Evolutionary conservation across 2,113 vertebrate species (phyloP).

Genomic region (Lophotis ruficrista): DNA sequence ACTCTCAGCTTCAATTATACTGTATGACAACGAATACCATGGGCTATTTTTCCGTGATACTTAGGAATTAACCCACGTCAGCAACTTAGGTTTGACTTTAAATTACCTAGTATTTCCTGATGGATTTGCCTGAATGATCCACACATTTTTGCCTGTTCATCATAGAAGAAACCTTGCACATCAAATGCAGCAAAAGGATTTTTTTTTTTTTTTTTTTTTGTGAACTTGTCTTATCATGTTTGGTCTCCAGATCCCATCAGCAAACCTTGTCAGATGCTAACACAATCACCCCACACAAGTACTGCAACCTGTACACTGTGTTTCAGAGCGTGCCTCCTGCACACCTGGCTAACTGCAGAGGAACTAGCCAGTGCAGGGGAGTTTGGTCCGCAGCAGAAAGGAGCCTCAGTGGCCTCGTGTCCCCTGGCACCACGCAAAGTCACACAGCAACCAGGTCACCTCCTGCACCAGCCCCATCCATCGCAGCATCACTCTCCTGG

Average conservation of each 20-base stretch:
- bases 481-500: neutral
- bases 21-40: neutral
- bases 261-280: neutral
- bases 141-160: neutral
- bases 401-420: neutral
- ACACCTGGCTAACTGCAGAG: fast-evolving
- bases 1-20: neutral
- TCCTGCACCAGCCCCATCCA: neutral
- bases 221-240: neutral
- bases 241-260: neutral
- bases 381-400: fast-evolving
- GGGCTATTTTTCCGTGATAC: neutral
- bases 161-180: neutral
- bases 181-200: neutral
- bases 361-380: neutral
- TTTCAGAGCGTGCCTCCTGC: neutral
- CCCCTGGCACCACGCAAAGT: neutral
- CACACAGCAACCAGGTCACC: neutral
- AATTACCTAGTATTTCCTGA: neutral
- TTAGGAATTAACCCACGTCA: constrained; percentile 16
- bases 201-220: neutral
- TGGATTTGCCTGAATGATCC: neutral
- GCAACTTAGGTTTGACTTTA: neutral
- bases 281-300: neutral
- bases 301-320: fast-evolving